Percentiles rank a stretch among this genome's conserved stretches.
Conservation (phyloP, 2,797 vertebrate genomes). For the Oryzias dopingdopingensis region DNA sequence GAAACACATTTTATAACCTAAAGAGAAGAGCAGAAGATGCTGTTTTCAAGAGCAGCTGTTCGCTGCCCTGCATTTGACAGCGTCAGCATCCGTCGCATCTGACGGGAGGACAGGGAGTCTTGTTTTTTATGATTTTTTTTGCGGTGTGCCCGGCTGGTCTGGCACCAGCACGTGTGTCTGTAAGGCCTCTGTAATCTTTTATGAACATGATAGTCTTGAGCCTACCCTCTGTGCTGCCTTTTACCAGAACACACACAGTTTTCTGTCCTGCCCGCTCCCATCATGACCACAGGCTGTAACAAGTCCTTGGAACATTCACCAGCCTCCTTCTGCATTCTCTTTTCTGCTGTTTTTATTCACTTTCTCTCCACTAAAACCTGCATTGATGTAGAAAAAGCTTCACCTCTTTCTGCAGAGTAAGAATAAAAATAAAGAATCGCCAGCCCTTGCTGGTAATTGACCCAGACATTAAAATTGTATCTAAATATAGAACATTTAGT, state of each 20-base stretch:
- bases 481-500: too few species aligned
- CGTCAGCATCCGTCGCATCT: background rate
- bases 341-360: slow-evolving; percentile 10
- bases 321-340: slow-evolving; percentile 31
- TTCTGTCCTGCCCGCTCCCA: slow-evolving; percentile 28
- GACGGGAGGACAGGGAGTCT: background rate
- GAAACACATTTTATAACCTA: slow-evolving; percentile 44
- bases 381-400: background rate
- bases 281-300: slow-evolving; percentile 40
- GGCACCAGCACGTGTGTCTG: slow-evolving; percentile 18
- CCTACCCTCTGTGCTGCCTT: slow-evolving; percentile 23
- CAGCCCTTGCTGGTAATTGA: slow-evolving; percentile 19
- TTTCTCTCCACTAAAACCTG: slow-evolving; percentile 15
- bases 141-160: slow-evolving; percentile 21
- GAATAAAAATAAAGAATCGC: slow-evolving; percentile 7
- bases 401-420: too few species aligned
- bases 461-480: background rate
- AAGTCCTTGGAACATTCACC: slow-evolving; percentile 19
- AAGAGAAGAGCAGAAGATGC: slow-evolving; percentile 33
- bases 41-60: slow-evolving; percentile 26
- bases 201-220: slow-evolving; percentile 46
- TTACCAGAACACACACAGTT: slow-evolving; percentile 11
- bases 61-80: too few species aligned
- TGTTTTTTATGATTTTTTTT: slow-evolving; percentile 5
- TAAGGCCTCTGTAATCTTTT: slow-evolving; percentile 58